These are phyloP conservation scores for Taenioides sp. DNA, from an alignment of 2,797 vertebrate genomes.

Conservation along the genomic window DNA sequence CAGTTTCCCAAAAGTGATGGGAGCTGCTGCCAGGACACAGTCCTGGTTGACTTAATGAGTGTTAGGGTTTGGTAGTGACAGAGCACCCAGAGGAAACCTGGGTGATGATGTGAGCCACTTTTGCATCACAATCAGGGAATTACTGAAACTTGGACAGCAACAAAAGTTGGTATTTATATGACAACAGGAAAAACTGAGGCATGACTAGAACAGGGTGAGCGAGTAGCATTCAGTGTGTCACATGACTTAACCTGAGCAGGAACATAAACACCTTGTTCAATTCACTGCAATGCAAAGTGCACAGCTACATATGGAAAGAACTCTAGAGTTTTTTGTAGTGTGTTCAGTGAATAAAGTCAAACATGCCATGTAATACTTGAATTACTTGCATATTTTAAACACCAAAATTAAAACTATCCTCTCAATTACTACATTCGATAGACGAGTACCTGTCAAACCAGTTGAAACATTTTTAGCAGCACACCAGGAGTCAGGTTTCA, in stretches of 20 bases:
- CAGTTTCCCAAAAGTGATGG: not conserved
- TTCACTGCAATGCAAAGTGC: not conserved
- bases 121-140: not conserved
- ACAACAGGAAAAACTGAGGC: slow-evolving; percentile 42
- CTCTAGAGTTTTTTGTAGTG: not conserved
- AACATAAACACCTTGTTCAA: too few relatives aligned
- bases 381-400: too few relatives aligned
- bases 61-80: not conserved
- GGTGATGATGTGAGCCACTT: too few relatives aligned
- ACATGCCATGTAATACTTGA: not conserved
- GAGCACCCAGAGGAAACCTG: not conserved
- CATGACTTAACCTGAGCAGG: not conserved
- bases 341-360: not conserved
- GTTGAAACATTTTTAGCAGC: not conserved
- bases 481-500: not conserved
- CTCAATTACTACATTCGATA: not conserved
- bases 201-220: slow-evolving; percentile 27
- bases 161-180: slow-evolving; percentile 2
- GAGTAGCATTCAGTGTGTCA: not conserved
- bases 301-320: not conserved
- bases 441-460: not conserved
- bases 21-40: not conserved
- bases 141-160: slow-evolving; percentile 19
- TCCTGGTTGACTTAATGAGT: not conserved
- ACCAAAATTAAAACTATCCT: not conserved